Base-by-base conservation (phyloP, 1,140 invertebrate genomes). In the Tetragnatha versicolor region DNA sequence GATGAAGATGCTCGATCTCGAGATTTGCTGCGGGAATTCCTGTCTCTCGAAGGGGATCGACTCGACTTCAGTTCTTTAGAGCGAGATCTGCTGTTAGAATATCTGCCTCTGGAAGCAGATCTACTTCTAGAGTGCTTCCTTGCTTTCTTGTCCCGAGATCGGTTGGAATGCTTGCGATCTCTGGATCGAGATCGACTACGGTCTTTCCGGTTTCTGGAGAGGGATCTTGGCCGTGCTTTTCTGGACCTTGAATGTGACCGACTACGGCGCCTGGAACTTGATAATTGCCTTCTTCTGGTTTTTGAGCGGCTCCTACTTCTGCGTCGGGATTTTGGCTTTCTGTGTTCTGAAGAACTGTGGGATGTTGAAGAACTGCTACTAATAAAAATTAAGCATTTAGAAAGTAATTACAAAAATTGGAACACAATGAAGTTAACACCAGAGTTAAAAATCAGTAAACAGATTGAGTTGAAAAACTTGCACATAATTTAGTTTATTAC, bases 1-100 rank as follows among this genome's bases (percentile, higher is more conserved):
- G 14, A 31, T 31, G 25, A 58, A 31, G 29, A 14, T 37, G 10
- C 14, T 2, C 58, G 42, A 31, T 77, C 73, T 29, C 17, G 39
- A 25, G 72, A 75, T 33, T 31, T 75, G 27, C 53, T 61, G 0
- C 72, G 37, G 27, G 72, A 75, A 45, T 63, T 61, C 63, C 72
- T 63, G 25, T 33, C 45, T 60, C 31, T 45, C 9, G 69, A 73
- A 60, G 29, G 33, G 14, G 72, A 75, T 63, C 72, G n/a, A n/a
- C n/a, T n/a, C n/a, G n/a, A n/a, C n/a, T n/a, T n/a, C 63, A 35
- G 20, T 49, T 49, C 35, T 60, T 33, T 63, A 1, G 72, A 76
- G 51, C 4, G 42, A 25, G 72, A 76, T 9, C 68, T 55, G 27
- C 35, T 58, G 20, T 14, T 55, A 10, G 68, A 60, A 17, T 22